phyloP scores from a whole-genome alignment of 2,113 vertebrate species.

The Isurus oxyrinchus region DNA sequence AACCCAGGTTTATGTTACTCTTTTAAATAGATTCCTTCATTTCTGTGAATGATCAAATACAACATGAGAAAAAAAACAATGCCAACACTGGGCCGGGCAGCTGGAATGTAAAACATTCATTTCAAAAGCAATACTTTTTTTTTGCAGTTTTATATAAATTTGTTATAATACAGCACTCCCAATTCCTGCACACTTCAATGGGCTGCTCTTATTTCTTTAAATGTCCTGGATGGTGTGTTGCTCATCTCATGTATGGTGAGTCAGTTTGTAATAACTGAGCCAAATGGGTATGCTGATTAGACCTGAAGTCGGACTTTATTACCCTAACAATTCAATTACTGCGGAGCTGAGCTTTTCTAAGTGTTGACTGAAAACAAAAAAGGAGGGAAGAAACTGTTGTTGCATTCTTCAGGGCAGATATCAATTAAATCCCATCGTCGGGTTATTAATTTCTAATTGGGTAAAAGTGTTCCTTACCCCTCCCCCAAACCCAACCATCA shows the following conservation, averaged over 20 bases:
- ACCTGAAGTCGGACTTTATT: not conserved
- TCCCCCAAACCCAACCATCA: not conserved
- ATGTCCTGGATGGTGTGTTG: not conserved
- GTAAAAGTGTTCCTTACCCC: not conserved
- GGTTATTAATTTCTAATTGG: not conserved
- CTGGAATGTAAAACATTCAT: constrained; percentile 10
- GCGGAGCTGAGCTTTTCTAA: not conserved
- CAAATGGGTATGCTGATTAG: not conserved
- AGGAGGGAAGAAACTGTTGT: not conserved
- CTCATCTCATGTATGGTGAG: not conserved
- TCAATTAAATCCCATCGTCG: not conserved
- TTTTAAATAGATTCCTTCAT: not conserved
- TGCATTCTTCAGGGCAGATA: not conserved
- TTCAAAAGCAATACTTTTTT: constrained; percentile 1
- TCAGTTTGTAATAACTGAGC: not conserved
- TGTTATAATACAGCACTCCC: not conserved
- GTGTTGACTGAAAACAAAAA: not conserved
- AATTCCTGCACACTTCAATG: not conserved
- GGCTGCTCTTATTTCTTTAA: not conserved
- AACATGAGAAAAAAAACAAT: not conserved
- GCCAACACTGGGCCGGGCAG: not conserved
- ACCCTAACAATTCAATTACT: not conserved
- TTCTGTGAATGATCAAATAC: constrained; percentile 9
- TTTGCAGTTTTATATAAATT: not conserved
- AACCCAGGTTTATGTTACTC: not conserved